A percentile compares a stretch with the other conserved stretches of the same genome.
Evolutionary conservation across 2,113 vertebrate species (phyloP).

Genomic region (Equus quagga): DNA sequence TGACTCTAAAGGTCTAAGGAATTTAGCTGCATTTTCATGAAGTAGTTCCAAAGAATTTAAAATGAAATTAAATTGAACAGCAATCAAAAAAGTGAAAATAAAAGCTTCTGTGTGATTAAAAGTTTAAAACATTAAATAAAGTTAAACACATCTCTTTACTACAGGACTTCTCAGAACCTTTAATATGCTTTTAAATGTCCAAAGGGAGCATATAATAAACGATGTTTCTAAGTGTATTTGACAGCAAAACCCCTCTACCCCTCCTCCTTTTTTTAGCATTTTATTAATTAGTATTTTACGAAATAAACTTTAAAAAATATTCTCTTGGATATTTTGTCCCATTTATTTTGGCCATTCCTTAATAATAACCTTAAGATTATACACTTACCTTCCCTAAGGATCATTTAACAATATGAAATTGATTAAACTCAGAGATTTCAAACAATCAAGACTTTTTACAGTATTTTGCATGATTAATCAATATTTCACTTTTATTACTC

Average conservation of each 20-base stretch:
- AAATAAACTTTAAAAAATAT: slow-evolving; percentile 23
- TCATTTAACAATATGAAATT: neutral
- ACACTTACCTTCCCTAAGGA: neutral
- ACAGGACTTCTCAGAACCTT: slow-evolving; percentile 5
- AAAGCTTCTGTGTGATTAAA: neutral
- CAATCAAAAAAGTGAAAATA: neutral
- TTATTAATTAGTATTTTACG: neutral
- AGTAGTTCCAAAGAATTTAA: neutral
- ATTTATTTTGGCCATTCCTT: neutral
- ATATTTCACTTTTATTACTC: slow-evolving; percentile 30
- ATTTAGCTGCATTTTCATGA: neutral
- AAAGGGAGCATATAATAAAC: neutral
- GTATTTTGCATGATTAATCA: slow-evolving; percentile 25
- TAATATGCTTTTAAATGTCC: neutral
- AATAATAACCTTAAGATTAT: slow-evolving; percentile 16
- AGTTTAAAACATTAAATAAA: slow-evolving; percentile 24
- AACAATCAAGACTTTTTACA: slow-evolving; percentile 2
- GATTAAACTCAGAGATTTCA: slow-evolving; percentile 11
- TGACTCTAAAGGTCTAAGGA: neutral
- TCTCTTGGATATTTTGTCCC: neutral
- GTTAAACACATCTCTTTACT: neutral
- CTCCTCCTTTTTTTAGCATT: neutral
- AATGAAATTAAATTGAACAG: slow-evolving; percentile 50
- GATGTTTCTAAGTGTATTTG: neutral
- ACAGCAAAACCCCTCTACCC: neutral